Evolutionary conservation across 2,888 invertebrate species (phyloP).

Genomic region (Caenorhabditis sp.): DNA sequence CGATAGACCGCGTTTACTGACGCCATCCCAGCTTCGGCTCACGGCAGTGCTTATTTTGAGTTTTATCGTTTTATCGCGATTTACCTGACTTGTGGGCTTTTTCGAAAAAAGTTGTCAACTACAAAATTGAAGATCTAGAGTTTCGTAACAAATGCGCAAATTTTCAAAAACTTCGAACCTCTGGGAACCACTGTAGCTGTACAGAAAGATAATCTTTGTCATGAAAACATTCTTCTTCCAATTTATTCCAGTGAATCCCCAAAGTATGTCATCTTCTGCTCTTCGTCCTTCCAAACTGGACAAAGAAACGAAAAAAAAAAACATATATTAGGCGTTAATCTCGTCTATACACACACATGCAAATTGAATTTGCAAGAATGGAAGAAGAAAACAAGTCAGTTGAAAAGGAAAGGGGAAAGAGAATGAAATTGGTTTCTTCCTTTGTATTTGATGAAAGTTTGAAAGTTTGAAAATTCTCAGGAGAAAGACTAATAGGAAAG

Average conservation of each 20-base stretch:
- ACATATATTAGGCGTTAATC: slow-evolving; percentile 46
- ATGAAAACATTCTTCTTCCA: too few species aligned
- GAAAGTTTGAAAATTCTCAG: slow-evolving; percentile 13
- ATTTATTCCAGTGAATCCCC: background rate
- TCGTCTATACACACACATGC: slow-evolving; percentile 52
- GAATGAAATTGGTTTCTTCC: slow-evolving; percentile 25
- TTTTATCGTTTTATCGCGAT: too few species aligned
- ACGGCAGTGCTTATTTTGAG: too few species aligned
- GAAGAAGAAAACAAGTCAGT: slow-evolving; percentile 46
- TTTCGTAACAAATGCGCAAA: too few species aligned
- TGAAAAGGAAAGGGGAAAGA: slow-evolving; percentile 5
- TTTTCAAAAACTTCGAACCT: too few species aligned
- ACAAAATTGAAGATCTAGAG: too few species aligned
- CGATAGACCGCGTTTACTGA: too few species aligned
- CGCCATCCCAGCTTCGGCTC: too few species aligned
- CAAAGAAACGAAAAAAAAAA: slow-evolving; percentile 37
- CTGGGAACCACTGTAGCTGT: too few species aligned
- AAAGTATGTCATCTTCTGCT: slow-evolving; percentile 3
- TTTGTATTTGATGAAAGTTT: slow-evolving; percentile 4
- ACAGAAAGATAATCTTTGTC: too few species aligned
- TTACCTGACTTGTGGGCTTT: too few species aligned
- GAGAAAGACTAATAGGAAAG: slow-evolving; percentile 12
- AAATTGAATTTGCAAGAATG: slow-evolving; percentile 61
- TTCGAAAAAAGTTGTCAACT: too few species aligned
- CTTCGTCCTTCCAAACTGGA: slow-evolving; percentile 6